phyloP scores from a whole-genome alignment of 2,797 vertebrate species.

The Clarias pachynema region DNA sequence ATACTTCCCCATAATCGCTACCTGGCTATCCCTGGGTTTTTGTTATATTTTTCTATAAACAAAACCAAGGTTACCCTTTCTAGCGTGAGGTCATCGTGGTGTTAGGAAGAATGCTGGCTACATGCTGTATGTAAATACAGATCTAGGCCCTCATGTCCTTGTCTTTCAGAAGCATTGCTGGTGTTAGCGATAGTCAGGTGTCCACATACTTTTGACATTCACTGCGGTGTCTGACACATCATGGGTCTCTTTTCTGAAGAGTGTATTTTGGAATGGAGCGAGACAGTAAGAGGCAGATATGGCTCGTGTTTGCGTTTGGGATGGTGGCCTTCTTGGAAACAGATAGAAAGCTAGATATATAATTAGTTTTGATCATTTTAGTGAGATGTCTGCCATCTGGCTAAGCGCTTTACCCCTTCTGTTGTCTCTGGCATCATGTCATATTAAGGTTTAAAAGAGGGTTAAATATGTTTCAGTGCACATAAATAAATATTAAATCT shows the following conservation, averaged over 20 bases:
- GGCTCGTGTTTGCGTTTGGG: not conserved
- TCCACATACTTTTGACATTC: not conserved
- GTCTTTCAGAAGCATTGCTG: not conserved
- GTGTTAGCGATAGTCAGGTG: not conserved
- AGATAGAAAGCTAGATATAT: constrained; percentile 1
- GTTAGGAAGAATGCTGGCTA: not conserved
- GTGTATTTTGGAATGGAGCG: not conserved
- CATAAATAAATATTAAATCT: not conserved
- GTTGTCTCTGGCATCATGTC: constrained; percentile 1
- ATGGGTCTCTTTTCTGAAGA: not conserved
- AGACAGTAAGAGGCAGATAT: not conserved
- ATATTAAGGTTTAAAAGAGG: not conserved
- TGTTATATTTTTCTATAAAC: too few relatives aligned
- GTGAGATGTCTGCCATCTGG: not conserved
- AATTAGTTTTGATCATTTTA: constrained; percentile 4
- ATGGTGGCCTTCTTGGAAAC: constrained; percentile 1
- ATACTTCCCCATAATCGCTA: too few relatives aligned
- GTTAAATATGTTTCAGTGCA: constrained; percentile 7
- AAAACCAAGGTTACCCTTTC: too few relatives aligned
- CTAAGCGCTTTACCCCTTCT: not conserved
- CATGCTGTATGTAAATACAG: not conserved
- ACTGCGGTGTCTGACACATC: not conserved
- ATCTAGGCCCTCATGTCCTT: not conserved
- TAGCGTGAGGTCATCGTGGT: not conserved
- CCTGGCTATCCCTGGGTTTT: too few relatives aligned